Base-by-base conservation (phyloP, 2,113 vertebrate species). In the Perca fluviatilis region DNA sequence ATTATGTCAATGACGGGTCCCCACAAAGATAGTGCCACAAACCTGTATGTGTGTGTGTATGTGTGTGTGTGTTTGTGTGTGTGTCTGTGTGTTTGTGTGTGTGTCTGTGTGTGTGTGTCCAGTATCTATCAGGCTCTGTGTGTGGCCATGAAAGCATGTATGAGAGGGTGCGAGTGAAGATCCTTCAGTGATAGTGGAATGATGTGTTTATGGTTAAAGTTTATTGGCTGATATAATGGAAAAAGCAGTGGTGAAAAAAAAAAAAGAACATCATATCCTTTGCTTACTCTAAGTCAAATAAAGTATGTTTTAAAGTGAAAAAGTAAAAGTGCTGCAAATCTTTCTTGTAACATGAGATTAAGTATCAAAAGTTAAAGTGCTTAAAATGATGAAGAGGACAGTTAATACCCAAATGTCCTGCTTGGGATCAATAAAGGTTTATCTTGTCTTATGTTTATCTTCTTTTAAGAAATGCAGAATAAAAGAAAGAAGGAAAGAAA, bases 101-200 rank as follows among this genome's bases (percentile, higher is more conserved):
- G 64, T 82, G 79, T 82, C 64, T 46, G 27, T 23, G 40, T 57
- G 61, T 72, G 74, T 65, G 50, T 49, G 36, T 76, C 43, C 61
- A n/a, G 53, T 77, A 77, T 74, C 54, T 77, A 40, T 81, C 49
- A 14, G 21, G 25, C 68, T 40, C 13, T 60, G 74, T 79, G 75
- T 86, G 79, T 82, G 79, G 83, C 60, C 77, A 47, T 60, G 27
- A 71, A 40, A 15, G 30, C 54, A 23, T 70, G 73, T 33, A 7
- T 33, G 30, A 60, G n/a, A 56, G n/a, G n/a, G 30, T 53, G 74
- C 30, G 67, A 60, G 62, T 36, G 53, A 46, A 16, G 43, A 5
- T 53, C 49, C 36, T 25, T 18, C 18, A 19, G 5, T 18, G 18
- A 68, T 30, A 21, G 30, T 62, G 43, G 16, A 36, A 36, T 51